Base-by-base conservation (phyloP, 2,888 invertebrate genomes). In the Hypercompe scribonia region DNA sequence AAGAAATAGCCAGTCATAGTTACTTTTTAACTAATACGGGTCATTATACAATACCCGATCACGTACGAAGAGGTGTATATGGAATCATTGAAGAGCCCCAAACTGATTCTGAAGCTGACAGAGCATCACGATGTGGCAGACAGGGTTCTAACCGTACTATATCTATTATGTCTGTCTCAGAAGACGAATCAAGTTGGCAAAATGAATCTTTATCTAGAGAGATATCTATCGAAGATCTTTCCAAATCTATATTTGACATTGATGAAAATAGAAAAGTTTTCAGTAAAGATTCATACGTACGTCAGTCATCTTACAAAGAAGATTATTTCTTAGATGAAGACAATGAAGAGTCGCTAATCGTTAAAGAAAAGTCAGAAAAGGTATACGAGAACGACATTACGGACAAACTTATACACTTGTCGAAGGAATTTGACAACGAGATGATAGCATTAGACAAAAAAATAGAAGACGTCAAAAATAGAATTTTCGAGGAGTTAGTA, bases 121-220 rank as follows among this genome's bases (percentile, higher is more conserved):
- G 85, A 87, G 84, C 73, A 50, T 94, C 87, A 65, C 91, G 86
- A 88, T 90, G 86, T 78, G 88, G 88, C 4, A 93, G 85, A 78
- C 88, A 92, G 8, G 80, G 84, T 11, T 88, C 92, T 0, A 96
- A 95, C 83, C 94, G 97, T 80, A 96, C 96, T 7, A 90, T 97
- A n/a, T 97, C 97, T 0, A 97, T 97, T n/a, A 96, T 96, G 77
- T 97, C 97, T 1, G 92, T 97, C 46, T 97, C 97, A 1, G 97
- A 97, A 88, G 97, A 97, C 80, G 97, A 97, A 36, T 93, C 93
- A 79, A 96, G 96, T 65, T 91, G 96, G 90, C 96, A 96, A 70
- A 96, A 96, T 31, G 95, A 96, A 72, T 89, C 95, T 64, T 90
- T 96, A 31, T 96, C 96, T 0, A 90, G 96, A 73, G 96, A 97